These are phyloP conservation scores for Toxonevra muliebris DNA, from an alignment of 2,888 invertebrate species.

Conservation along the genomic window DNA sequence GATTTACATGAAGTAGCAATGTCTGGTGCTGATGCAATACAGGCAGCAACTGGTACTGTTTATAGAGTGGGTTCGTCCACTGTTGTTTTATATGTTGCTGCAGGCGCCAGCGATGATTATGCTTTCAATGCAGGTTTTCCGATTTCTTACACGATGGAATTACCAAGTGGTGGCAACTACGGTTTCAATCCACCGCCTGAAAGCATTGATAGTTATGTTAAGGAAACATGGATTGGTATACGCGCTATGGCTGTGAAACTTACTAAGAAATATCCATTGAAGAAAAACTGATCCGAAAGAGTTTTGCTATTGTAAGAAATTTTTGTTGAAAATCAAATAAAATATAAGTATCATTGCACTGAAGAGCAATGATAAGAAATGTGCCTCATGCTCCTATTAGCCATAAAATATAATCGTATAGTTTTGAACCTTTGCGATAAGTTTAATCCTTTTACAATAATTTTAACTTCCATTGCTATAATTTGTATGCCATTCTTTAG, in stretches of 20 bases:
- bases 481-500: no score
- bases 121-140: conserved; percentile 69
- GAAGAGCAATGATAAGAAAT: no score
- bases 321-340: no score
- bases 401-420: no score
- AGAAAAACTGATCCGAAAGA: background rate
- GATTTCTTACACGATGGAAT: conserved; percentile 72
- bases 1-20: conserved; percentile 62
- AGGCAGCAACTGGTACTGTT: conserved; percentile 53
- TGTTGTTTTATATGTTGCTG: conserved; percentile 66
- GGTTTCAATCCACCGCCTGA: conserved; percentile 71
- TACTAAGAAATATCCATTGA: conserved; percentile 49
- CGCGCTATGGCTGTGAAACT: conserved; percentile 57
- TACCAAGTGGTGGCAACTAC: conserved; percentile 67
- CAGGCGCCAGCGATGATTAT: conserved; percentile 75
- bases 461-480: no score
- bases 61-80: conserved; percentile 66
- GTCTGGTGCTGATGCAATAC: conserved; percentile 61
- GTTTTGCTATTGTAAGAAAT: no score
- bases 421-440: no score
- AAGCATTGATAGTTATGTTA: conserved; percentile 68
- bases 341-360: no score
- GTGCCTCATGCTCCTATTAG: no score
- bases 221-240: conserved; percentile 69
- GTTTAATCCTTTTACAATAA: no score